Evolutionary conservation across 1,140 invertebrate genomes (phyloP), one percentile per base, ranked within the genome.

Genomic region (Lepidurus apus): DNA sequence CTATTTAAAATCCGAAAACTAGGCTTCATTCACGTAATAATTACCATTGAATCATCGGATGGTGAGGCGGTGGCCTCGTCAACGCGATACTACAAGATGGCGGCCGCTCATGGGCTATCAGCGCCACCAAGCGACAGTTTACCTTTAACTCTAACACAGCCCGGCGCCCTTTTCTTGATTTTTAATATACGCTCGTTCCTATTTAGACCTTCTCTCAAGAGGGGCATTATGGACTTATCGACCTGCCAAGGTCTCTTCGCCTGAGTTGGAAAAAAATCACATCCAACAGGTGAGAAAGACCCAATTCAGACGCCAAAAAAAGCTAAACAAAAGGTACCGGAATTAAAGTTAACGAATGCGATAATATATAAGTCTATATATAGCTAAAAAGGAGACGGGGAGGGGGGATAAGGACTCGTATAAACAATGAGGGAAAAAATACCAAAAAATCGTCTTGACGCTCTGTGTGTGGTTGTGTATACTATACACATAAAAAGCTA

Each of bases 51-150:
- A 65, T 65, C 53, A 65, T 65, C 53, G 53, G n/a, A 65, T 65
- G 53, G 53, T 65, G 53, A 65, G 53, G 53, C 53, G 53, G 53
- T 65, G 53, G 53, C 53, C 53, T 65, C 53, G 53, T 65, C 53
- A 65, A 65, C 53, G 53, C 53, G n/a, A 65, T 65, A 65, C 53
- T 65, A 65, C 53, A 65, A 65, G 53, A 65, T 65, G 53, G 53
- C 53, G 53, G 53, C 17, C 53, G 53, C 53, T 13, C 53, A 65
- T 65, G 53, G 13, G 21, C 53, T 4, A n/a, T 65, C 13, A 65
- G 53, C 53, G 53, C 53, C 53, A 65, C 53, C 53, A 13, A 17
- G 53, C 53, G 53, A 65, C 53, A 7, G 53, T 65, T 65, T 9
- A 7, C n/a, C 13, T 21, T 13, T 65, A 65, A 65, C 53, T 13